Base-by-base conservation (phyloP, 2,888 invertebrate genomes). In the Troides helena region DNA sequence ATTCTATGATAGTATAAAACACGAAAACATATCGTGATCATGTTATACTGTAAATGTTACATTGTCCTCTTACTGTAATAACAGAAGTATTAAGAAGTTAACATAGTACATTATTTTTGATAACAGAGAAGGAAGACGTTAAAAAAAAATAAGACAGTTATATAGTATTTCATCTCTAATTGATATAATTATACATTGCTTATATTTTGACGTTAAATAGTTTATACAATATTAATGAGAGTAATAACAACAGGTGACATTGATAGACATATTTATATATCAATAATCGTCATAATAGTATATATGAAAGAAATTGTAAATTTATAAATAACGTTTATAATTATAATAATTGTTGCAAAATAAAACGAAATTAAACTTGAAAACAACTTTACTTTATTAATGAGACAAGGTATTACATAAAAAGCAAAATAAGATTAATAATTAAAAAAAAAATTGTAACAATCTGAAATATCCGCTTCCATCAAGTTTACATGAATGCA, bases 371-470 rank as follows among this genome's bases (percentile, higher is more conserved):
- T 68, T 69, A 74, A 82, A 80, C 75, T 78, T 82, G 76, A 83
- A 87, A 86, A 85, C 86, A 87, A 86, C 57, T 81, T 82, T 81
- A 80, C 80, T 87, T 88, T 85, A 86, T 85, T 87, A 75, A 78
- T 79, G 78, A 76, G 78, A 76, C 70, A 76, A 39, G 80, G 77
- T 77, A 81, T 73, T 81, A 85, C 82, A 84, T 78, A 80, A 77
- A 73, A 81, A 79, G 78, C 78, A 71, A 78, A 80, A 77, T 72
- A 73, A 12, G 59, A 72, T 68, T 78, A 79, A 78, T 74, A 75
- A 74, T 74, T 72, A 76, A 73, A 78, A 69, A 76, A 74, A 77
- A 76, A 71, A 74, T 73, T 76, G 77, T 78, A 78, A 81, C 79
- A 77, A 77, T 71, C 62, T 61, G 46, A 65, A 68, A 23, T 53